These are phyloP conservation scores for Eustalomyia histrio DNA, from an alignment of 2,888 invertebrate genomes.

Conservation along the genomic window DNA sequence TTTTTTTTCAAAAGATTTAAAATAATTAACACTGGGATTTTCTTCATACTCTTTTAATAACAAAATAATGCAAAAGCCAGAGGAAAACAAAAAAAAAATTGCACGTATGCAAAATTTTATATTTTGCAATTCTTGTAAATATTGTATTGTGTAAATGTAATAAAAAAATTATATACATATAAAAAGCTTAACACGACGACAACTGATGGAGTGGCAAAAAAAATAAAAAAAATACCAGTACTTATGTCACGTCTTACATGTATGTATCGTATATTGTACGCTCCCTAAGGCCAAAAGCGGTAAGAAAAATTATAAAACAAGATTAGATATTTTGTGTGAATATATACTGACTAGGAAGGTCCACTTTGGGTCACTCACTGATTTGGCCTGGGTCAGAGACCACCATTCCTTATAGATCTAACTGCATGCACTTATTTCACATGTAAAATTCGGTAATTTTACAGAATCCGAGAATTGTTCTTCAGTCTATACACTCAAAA, in stretches of 20 bases:
- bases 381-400: too few relatives aligned
- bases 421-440: too few relatives aligned
- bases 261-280: not conserved
- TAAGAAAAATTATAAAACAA: not conserved
- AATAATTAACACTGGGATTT: not conserved
- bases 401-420: too few relatives aligned
- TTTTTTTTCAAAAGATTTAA: not conserved
- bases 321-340: too few relatives aligned
- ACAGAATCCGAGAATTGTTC: too few relatives aligned
- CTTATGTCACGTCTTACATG: constrained; percentile 37
- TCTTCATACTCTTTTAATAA: not conserved
- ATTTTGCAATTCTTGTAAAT: not conserved
- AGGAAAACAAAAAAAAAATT: not conserved
- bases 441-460: too few relatives aligned
- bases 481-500: too few relatives aligned
- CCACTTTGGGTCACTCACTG: too few relatives aligned
- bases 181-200: not conserved
- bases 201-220: not conserved
- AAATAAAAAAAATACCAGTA: constrained; percentile 17
- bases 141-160: not conserved
- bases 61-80: not conserved
- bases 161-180: not conserved
- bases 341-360: too few relatives aligned
- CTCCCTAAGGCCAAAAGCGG: not conserved
- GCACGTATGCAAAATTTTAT: not conserved